These are phyloP conservation scores for Drymonia ruficornis DNA, from an alignment of 2,888 invertebrate species.

Conservation along the genomic window DNA sequence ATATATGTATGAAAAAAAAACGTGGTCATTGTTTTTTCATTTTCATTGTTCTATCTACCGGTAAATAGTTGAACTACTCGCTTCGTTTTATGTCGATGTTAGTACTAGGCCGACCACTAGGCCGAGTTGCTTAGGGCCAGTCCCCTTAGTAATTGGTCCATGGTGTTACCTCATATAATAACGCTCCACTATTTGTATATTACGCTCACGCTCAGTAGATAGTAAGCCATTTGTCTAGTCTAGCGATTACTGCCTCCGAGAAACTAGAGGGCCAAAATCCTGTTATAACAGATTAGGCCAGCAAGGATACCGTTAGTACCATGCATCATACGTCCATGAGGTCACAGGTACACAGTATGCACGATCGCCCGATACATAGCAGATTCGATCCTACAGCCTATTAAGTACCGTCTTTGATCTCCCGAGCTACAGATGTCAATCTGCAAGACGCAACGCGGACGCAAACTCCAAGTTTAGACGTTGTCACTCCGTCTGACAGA, in stretches of 20 bases:
- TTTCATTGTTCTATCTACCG: too few species aligned
- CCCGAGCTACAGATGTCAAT: slow-evolving; percentile 49
- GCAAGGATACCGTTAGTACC: background rate
- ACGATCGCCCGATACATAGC: slow-evolving; percentile 50
- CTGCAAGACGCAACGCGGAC: slow-evolving; percentile 40
- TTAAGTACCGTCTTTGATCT: slow-evolving; percentile 69
- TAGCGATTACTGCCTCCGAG: background rate
- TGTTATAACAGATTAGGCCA: background rate
- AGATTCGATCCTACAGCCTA: slow-evolving; percentile 49
- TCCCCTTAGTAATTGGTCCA: too few species aligned
- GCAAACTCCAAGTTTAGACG: slow-evolving; percentile 53
- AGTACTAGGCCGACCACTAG: too few species aligned
- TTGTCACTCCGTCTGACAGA: slow-evolving; percentile 49
- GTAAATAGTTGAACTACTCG: too few species aligned
- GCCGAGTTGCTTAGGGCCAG: too few species aligned
- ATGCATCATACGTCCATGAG: slow-evolving; percentile 30
- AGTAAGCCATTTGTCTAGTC: background rate
- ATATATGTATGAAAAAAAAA: too few species aligned
- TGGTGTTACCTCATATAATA: too few species aligned
- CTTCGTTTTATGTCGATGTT: too few species aligned
- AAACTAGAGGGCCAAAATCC: background rate
- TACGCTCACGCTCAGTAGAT: too few species aligned
- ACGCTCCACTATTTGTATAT: too few species aligned
- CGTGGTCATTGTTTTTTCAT: too few species aligned
- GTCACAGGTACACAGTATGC: slow-evolving; percentile 56